phyloP scores from a whole-genome alignment of 2,797 vertebrate species.

The Phylloscopus collybita region DNA sequence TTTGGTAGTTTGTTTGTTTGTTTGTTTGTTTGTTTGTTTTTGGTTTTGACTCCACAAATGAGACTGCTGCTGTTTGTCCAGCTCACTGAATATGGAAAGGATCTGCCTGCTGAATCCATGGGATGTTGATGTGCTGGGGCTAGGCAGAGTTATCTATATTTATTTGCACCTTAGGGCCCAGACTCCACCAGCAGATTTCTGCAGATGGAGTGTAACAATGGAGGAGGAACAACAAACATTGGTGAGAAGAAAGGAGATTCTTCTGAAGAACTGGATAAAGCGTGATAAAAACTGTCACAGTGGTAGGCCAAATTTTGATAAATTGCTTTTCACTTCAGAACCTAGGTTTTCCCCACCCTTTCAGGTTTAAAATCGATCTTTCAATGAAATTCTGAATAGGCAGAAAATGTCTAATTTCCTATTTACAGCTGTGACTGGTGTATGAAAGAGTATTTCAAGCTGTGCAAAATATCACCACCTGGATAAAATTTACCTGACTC shows the following conservation, averaged over 20 bases:
- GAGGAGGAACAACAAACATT: background rate
- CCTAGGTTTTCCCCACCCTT: background rate
- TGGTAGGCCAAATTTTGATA: background rate
- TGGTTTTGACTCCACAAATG: background rate
- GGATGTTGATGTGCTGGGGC: background rate
- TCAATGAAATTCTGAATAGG: background rate
- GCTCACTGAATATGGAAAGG: background rate
- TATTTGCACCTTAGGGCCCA: background rate
- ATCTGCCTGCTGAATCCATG: background rate
- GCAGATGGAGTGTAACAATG: background rate
- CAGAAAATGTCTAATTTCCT: background rate
- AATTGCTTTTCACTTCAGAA: background rate
- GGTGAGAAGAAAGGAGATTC: background rate
- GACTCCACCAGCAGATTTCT: background rate
- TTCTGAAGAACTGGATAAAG: background rate
- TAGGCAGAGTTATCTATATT: background rate
- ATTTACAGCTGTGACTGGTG: background rate
- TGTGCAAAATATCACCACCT: background rate
- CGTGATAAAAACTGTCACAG: background rate
- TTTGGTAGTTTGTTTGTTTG: background rate
- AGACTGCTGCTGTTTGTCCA: background rate
- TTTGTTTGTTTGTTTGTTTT: background rate
- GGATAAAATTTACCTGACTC: background rate
- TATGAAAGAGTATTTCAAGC: conserved; percentile 2
- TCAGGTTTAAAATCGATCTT: background rate